These are phyloP conservation scores for Chlorospingus flavigularis DNA, from an alignment of 2,797 vertebrate species.

Conservation along the genomic window DNA sequence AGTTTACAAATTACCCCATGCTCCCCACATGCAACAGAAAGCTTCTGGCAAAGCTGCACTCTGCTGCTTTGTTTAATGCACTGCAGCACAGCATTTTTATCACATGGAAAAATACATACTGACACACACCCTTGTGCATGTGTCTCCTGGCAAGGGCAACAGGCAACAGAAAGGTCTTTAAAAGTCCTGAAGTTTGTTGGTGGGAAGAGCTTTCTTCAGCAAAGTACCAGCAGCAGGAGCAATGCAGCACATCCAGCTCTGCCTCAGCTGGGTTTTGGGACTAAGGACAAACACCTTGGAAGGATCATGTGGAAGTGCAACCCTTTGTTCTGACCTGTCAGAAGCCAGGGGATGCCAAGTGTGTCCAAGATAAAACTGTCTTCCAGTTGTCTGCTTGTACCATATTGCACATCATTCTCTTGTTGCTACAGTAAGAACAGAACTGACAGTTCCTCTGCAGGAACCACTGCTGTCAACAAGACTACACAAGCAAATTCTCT, in stretches of 20 bases:
- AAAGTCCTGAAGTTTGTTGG: neutral
- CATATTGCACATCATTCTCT: constrained; percentile 36
- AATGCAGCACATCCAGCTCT: neutral
- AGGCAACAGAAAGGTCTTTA: neutral
- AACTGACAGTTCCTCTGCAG: neutral
- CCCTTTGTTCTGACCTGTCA: neutral
- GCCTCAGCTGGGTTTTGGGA: neutral
- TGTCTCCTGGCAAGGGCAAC: neutral
- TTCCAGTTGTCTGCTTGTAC: constrained; percentile 45
- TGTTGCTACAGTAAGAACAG: constrained; percentile 22
- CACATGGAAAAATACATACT: neutral
- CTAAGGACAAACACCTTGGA: neutral
- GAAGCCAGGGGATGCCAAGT: neutral
- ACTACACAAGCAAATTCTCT: neutral
- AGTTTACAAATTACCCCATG: neutral
- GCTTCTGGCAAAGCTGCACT: neutral
- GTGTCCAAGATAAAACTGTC: neutral
- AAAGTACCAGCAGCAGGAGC: neutral
- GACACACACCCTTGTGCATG: neutral
- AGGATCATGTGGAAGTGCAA: neutral
- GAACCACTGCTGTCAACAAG: neutral
- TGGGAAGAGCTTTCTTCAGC: neutral
- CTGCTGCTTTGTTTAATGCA: neutral
- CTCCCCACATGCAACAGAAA: neutral
- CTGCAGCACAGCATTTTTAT: neutral